Evolutionary conservation across 2,888 invertebrate genomes (phyloP).

Genomic region (Dicycla oo): DNA sequence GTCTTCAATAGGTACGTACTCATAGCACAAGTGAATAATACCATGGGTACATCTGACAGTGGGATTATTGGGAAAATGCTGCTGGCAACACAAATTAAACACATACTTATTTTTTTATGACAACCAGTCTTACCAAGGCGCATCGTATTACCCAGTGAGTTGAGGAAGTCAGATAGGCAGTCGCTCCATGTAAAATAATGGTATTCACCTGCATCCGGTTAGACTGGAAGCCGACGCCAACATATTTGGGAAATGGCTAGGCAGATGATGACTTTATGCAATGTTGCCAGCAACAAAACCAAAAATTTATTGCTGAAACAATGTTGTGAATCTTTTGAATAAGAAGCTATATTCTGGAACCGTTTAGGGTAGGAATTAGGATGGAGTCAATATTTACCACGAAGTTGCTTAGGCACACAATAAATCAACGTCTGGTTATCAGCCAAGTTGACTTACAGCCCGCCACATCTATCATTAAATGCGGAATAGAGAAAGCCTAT

Average conservation of each 20-base stretch:
- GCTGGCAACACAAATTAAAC: neutral
- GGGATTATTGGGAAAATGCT: neutral
- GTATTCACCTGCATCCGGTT: neutral
- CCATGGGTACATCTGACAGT: neutral
- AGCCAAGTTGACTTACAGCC: neutral
- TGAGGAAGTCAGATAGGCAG: neutral
- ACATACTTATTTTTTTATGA: neutral
- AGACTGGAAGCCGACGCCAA: neutral
- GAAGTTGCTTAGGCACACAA: neutral
- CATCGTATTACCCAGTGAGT: neutral
- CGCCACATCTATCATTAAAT: neutral
- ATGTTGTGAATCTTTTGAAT: neutral
- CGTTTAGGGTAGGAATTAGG: neutral
- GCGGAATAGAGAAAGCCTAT: neutral
- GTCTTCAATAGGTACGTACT: slow-evolving; percentile 95
- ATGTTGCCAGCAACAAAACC: neutral
- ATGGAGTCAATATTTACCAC: neutral
- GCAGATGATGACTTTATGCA: neutral
- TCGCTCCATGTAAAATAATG: too few relatives aligned
- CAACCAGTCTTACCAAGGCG: neutral
- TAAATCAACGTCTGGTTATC: neutral
- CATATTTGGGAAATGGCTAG: neutral
- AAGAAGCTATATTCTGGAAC: neutral
- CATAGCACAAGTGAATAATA: neutral
- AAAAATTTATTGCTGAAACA: neutral